Evolutionary conservation across 2,113 vertebrate genomes (phyloP).

Genomic region (Neodon shergylaensis): DNA sequence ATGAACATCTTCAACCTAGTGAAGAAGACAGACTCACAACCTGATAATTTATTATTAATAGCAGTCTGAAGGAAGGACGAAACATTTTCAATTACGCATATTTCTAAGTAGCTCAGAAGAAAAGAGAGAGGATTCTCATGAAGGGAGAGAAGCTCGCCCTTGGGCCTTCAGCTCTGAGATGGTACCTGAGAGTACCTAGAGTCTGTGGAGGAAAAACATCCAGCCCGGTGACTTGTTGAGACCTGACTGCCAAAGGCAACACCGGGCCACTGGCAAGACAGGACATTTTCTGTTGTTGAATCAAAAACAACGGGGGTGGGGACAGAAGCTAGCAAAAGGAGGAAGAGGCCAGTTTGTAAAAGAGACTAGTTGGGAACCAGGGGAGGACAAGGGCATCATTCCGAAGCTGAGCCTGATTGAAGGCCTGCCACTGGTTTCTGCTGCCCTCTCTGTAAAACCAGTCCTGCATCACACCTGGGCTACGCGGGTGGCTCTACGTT

Average conservation of each 20-base stretch:
- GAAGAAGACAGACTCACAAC: neutral
- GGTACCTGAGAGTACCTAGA: neutral
- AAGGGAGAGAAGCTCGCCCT: neutral
- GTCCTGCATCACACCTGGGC: neutral
- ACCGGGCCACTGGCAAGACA: neutral
- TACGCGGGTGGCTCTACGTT: neutral
- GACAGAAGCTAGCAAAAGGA: neutral
- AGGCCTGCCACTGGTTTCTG: neutral
- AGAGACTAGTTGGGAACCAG: neutral
- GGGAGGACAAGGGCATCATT: neutral
- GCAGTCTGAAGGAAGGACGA: conserved; percentile 2
- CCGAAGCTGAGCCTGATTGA: neutral
- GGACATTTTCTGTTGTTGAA: neutral
- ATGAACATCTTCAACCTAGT: neutral
- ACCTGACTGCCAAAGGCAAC: neutral
- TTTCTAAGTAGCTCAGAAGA: neutral
- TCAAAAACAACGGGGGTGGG: neutral
- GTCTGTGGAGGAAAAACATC: neutral
- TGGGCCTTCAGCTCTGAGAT: neutral
- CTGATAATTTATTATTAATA: neutral
- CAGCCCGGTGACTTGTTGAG: neutral
- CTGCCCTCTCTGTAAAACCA: neutral
- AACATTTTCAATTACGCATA: neutral
- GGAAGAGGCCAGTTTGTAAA: neutral
- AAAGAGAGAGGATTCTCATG: neutral